Conservation (phyloP, 2,797 vertebrate genomes). For the Tolypeutes matacus region DNA sequence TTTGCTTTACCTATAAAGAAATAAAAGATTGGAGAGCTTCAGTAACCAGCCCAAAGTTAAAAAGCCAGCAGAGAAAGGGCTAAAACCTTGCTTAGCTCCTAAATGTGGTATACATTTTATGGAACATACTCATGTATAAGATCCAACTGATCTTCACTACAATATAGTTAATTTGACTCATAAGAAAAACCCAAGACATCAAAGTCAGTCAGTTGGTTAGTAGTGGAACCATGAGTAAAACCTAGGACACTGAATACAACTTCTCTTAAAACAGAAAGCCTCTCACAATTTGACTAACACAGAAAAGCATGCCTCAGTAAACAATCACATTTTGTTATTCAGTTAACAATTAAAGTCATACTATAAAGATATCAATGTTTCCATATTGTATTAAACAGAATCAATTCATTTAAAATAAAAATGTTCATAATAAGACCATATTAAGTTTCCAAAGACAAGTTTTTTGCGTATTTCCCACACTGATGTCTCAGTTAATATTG, state of each 20-base stretch:
- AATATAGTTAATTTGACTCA: not conserved
- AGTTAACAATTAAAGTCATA: not conserved
- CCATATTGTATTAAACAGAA: slow-evolving; percentile 38
- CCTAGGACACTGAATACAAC: not conserved
- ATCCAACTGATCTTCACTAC: not conserved
- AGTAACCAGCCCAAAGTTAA: not conserved
- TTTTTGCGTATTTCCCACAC: slow-evolving; percentile 42
- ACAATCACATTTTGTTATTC: not conserved
- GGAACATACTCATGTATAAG: not conserved
- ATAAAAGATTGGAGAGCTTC: not conserved
- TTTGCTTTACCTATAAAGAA: slow-evolving; percentile 30
- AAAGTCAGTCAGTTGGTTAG: not conserved
- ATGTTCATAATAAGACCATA: not conserved
- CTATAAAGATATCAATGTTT: slow-evolving; percentile 14
- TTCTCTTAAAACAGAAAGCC: slow-evolving; percentile 47
- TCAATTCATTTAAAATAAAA: slow-evolving; percentile 18
- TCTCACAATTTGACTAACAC: slow-evolving; percentile 30
- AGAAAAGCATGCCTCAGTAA: not conserved
- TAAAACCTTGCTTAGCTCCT: not conserved
- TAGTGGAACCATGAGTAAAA: slow-evolving; percentile 37
- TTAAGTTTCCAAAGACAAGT: slow-evolving; percentile 24
- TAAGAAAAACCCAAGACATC: slow-evolving; percentile 40
- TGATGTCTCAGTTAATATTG: slow-evolving; percentile 8
- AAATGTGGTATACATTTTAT: not conserved
- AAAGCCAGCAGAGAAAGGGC: slow-evolving; percentile 17